Conservation (phyloP, 2,888 invertebrate genomes). For the Melieria omissa region DNA sequence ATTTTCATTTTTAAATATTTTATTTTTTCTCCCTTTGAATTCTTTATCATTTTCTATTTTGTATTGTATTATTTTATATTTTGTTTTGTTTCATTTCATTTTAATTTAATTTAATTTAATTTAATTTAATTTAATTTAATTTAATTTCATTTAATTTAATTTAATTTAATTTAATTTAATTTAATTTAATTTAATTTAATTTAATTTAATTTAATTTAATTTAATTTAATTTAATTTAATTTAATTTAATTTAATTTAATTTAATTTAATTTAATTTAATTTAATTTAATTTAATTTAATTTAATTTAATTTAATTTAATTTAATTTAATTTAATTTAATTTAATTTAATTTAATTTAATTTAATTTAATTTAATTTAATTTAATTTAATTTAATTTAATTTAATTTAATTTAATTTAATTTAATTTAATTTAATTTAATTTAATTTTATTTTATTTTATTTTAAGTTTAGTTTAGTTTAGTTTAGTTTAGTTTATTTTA, state of each 20-base stretch:
- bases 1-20: neutral
- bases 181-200: neutral
- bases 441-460: no score
- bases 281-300: conserved; percentile 4
- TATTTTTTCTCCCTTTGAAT: neutral
- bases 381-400: conserved; percentile 3
- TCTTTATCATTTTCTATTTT: neutral
- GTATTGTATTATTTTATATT: neutral
- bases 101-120: conserved; percentile 2
- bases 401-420: no score
- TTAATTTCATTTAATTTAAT: no score
- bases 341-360: conserved; percentile 7
- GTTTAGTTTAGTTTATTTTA: no score
- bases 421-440: no score
- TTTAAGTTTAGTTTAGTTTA: no score
- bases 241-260: conserved; percentile 4
- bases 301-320: conserved; percentile 3
- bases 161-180: neutral
- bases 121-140: conserved; percentile 1
- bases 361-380: neutral
- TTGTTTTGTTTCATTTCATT: conserved; percentile 7
- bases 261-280: conserved; percentile 3
- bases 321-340: conserved; percentile 7
- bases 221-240: conserved; percentile 1
- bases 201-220: conserved; percentile 1